These are phyloP conservation scores for Eufriesea mexicana DNA, from an alignment of 1,140 invertebrate species.

Conservation along the genomic window DNA sequence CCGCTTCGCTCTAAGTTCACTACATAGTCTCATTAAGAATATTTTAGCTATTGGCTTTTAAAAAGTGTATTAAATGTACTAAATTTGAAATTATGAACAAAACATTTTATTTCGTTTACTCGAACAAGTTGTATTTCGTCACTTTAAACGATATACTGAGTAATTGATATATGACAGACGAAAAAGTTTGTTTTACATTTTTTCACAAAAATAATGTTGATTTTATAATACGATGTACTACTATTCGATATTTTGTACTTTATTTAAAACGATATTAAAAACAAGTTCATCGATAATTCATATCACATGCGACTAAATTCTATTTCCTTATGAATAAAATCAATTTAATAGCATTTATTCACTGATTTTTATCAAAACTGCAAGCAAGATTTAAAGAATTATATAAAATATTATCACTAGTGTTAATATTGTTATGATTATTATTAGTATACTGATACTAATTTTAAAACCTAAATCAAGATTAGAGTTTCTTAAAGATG, in stretches of 20 bases:
- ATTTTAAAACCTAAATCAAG: neutral
- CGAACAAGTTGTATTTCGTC: slow-evolving; percentile 32
- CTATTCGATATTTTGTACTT: slow-evolving; percentile 32
- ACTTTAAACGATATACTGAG: slow-evolving; percentile 5
- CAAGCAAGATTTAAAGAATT: neutral
- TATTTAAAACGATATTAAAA: slow-evolving; percentile 9
- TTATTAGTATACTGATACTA: neutral
- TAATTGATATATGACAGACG: neutral
- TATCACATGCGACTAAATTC: neutral
- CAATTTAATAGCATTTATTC: neutral
- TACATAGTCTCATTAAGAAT: neutral
- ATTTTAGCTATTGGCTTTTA: neutral
- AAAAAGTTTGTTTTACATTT: slow-evolving; percentile 1
- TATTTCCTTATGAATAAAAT: neutral
- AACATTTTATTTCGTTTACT: neutral
- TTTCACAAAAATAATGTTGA: slow-evolving; percentile 34
- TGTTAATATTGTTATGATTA: neutral
- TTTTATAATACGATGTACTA: slow-evolving; percentile 30
- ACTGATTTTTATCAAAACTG: neutral
- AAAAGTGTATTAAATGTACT: neutral
- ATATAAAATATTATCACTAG: slow-evolving; percentile 1
- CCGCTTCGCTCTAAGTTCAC: neutral
- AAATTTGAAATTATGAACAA: neutral
- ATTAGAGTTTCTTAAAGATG: neutral
- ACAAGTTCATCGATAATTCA: neutral